Base-by-base conservation (phyloP, 2,888 invertebrate genomes). In the Brachyptera risi region DNA sequence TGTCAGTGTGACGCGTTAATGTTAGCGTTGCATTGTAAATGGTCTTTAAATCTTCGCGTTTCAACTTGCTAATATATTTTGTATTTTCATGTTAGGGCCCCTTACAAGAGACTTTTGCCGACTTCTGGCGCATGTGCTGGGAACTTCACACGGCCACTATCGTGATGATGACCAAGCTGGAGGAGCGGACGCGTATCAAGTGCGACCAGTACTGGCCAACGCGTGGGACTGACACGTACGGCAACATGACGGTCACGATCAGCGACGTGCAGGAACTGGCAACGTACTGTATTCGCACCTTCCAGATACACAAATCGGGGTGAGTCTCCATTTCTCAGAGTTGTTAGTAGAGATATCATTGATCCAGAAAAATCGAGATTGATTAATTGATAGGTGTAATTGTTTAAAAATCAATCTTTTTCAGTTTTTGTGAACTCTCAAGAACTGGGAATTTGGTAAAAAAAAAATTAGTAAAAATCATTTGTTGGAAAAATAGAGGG, bases 91-190 rank as follows among this genome's bases (percentile, higher is more conserved):
- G n/a, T n/a, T 68, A 97, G 80, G 99, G 98, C 24, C 98, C 99
- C 4, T 78, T 99, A 17, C 96, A 95, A 70, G 97, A 99, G 73
- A 99, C 99, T 0, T 95, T 97, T 70, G 87, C 88, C 3, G 99
- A 99, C 76, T 99, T 99, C 77, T 99, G 99, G 99, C 82, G 98
- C 65, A 98, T 98, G 98, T 92, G 96, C 69, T 99, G 99, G 99
- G 98, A 99, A 75, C 84, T 97, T 64, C 85, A 92, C 68, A 90
- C 92, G 3, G 86, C 90, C 11, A 96, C 95, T 0, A 93, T 99
- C 68, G 98, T 99, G 1, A 99, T 99, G 99, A 96, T 99, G 95
- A 99, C 99, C 0, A 93, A 96, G 70, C 78, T 99, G 63, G 99
- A 99, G 76, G 99, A 99, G 73, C 82, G 98, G 58, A 94, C 96